A percentile compares a stretch with the other conserved stretches of the same genome.
These are phyloP conservation scores for Bradypus variegatus DNA, from an alignment of 2,797 vertebrate genomes.

Conservation along the genomic window DNA sequence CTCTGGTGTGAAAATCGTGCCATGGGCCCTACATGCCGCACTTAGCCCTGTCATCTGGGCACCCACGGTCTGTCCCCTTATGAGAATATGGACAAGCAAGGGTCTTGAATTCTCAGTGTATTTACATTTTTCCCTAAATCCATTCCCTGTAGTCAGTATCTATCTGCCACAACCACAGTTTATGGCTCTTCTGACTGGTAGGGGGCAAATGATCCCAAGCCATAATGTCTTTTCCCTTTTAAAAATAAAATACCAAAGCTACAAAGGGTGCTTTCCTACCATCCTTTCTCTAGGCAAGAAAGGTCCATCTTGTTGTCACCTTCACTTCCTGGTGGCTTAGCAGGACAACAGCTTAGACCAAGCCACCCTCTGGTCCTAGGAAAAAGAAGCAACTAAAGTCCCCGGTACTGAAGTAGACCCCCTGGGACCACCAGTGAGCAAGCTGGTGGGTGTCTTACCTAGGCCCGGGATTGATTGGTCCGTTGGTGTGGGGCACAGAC, in stretches of 20 bases:
- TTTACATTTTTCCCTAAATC: not conserved
- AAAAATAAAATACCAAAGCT: not conserved
- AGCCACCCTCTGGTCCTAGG: not conserved
- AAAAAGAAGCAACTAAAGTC: not conserved
- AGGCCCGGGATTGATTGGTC: conserved; percentile 72
- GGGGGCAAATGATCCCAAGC: not conserved
- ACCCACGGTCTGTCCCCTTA: no score
- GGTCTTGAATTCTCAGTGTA: not conserved
- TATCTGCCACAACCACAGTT: not conserved
- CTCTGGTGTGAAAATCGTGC: not conserved
- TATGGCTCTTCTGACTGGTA: not conserved
- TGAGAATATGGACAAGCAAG: not conserved
- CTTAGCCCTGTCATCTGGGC: not conserved
- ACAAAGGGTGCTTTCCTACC: not conserved
- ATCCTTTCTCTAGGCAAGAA: not conserved
- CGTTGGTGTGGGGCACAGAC: conserved; percentile 72
- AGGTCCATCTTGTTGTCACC: not conserved
- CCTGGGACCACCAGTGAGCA: not conserved
- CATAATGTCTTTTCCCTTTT: not conserved
- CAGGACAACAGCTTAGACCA: not conserved
- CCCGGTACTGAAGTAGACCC: not conserved
- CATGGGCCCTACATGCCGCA: no score
- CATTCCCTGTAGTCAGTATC: not conserved
- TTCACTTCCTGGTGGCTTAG: not conserved
- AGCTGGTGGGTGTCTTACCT: conserved; percentile 62